Evolutionary conservation across 2,797 vertebrate genomes (phyloP).

Genomic region (Microtus californicus): DNA sequence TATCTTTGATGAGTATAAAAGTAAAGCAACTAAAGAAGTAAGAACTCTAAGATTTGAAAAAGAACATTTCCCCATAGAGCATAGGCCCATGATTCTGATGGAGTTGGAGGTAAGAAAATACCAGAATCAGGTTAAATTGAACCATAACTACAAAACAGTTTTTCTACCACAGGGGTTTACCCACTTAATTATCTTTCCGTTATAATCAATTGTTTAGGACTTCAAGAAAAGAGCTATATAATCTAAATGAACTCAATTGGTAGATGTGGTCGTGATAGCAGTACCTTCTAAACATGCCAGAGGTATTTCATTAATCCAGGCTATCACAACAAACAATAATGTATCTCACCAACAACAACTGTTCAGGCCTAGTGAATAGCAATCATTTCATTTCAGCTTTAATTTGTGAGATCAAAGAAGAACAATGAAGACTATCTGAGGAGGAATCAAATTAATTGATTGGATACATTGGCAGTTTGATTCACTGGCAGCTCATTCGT

Average conservation of each 20-base stretch:
- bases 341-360: not conserved
- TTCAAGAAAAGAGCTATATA: not conserved
- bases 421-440: not conserved
- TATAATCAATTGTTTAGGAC: not conserved
- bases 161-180: not conserved
- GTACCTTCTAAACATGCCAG: not conserved
- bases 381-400: not conserved
- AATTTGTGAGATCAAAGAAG: not conserved
- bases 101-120: not conserved
- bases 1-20: not conserved
- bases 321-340: not conserved
- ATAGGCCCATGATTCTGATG: not conserved
- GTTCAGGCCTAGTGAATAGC: not conserved
- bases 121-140: not conserved
- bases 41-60: not conserved
- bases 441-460: slow-evolving; percentile 21
- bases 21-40: slow-evolving; percentile 1
- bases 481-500: not conserved
- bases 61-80: not conserved
- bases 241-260: not conserved
- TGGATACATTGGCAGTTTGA: not conserved
- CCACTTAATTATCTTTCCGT: slow-evolving; percentile 5
- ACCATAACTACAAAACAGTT: not conserved
- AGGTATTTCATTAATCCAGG: not conserved
- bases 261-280: not conserved